Conservation (phyloP, 2,888 invertebrate species). For the Leptopilina syphax region DNA sequence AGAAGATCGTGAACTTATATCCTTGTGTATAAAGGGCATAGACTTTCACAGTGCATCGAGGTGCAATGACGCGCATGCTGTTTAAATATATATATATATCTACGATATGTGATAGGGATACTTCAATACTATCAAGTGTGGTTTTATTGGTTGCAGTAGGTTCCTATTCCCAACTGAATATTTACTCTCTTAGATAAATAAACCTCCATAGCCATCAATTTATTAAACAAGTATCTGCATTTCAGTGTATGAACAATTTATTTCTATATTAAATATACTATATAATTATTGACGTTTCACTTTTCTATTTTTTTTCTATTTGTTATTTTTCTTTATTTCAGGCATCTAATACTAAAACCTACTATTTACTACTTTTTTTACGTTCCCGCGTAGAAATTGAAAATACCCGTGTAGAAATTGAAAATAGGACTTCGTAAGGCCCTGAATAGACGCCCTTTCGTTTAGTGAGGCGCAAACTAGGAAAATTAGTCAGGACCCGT, state of each 20-base stretch:
- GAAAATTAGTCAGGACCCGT: no score
- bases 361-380: no score
- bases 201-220: not conserved
- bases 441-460: no score
- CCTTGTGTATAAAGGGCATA: not conserved
- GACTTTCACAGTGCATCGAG: conserved; percentile 1
- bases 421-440: no score
- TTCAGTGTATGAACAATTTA: not conserved
- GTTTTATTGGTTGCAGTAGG: conserved; percentile 10
- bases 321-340: no score
- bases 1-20: not conserved
- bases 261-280: no score
- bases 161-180: conserved; percentile 13
- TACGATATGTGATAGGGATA: not conserved
- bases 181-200: not conserved
- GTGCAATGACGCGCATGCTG: conserved; percentile 5
- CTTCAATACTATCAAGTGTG: conserved; percentile 7
- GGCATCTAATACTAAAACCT: no score
- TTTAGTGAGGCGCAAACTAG: no score
- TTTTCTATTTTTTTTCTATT: no score
- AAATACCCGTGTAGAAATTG: no score
- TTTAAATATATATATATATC: not conserved
- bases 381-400: no score
- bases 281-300: no score
- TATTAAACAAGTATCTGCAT: not conserved